Conservation (phyloP, 2,888 invertebrate species). For the Unio delphinus region DNA sequence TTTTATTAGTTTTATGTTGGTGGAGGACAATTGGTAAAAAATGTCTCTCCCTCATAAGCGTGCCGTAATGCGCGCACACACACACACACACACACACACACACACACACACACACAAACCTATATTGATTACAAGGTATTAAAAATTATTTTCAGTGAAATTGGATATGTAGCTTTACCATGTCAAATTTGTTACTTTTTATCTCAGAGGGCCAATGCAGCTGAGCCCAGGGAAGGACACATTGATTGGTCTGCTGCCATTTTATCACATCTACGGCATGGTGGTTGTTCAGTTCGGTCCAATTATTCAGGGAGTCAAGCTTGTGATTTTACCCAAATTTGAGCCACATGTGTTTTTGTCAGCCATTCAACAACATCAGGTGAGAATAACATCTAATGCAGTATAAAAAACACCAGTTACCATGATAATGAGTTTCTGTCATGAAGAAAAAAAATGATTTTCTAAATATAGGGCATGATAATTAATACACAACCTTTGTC, state of each 20-base stretch:
- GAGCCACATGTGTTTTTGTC: constrained; percentile 81
- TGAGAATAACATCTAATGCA: constrained; percentile 48
- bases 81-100: no score
- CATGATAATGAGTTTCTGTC: not conserved
- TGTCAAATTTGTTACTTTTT: not conserved
- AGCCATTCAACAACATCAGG: constrained; percentile 78
- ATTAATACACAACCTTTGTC: no score
- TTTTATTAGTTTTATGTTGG: no score
- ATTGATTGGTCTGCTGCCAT: constrained; percentile 80
- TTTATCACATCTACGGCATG: constrained; percentile 87
- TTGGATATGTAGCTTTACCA: no score
- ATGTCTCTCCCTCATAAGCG: no score
- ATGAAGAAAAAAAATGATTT: not conserved
- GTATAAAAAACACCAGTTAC: not conserved
- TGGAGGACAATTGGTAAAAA: no score
- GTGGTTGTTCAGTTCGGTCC: constrained; percentile 77
- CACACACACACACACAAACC: no score
- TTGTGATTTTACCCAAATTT: constrained; percentile 83
- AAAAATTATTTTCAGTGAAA: no score
- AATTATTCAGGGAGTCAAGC: constrained; percentile 78
- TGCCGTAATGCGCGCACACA: no score
- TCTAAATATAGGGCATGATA: not conserved
- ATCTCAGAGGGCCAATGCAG: constrained; percentile 34
- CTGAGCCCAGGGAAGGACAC: constrained; percentile 32
- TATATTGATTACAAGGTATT: no score